Percentiles rank a stretch among this genome's conserved stretches.
Conservation (phyloP, 2,888 invertebrate species). For the Meghimatium bilineatum region DNA sequence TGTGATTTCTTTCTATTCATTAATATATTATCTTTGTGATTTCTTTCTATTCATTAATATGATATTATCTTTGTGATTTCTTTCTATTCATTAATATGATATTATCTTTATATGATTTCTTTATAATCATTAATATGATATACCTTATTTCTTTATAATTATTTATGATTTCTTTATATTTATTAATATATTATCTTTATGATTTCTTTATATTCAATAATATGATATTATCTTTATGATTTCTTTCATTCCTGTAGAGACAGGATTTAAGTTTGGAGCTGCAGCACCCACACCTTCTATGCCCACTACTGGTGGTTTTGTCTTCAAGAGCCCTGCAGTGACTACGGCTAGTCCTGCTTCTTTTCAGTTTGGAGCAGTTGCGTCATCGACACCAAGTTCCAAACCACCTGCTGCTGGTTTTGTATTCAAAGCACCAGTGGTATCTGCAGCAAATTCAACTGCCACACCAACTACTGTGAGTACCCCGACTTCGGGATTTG, state of each 20-base stretch:
- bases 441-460: background rate
- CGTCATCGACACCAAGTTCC: conserved; percentile 20
- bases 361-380: conserved; percentile 51
- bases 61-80: too few species aligned
- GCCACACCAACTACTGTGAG: background rate
- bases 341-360: background rate
- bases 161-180: too few species aligned
- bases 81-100: too few species aligned
- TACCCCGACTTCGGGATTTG: background rate
- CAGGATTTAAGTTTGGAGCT: conserved; percentile 57
- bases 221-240: too few species aligned
- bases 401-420: conserved; percentile 18
- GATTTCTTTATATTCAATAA: too few species aligned
- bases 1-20: too few species aligned
- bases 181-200: too few species aligned
- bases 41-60: too few species aligned
- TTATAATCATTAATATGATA: too few species aligned
- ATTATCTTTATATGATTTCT: too few species aligned
- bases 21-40: too few species aligned
- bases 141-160: too few species aligned
- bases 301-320: conserved; percentile 42
- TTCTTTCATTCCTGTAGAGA: background rate
- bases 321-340: conserved; percentile 19
- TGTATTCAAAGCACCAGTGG: background rate
- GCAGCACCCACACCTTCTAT: conserved; percentile 39